Percentiles rank a stretch among this genome's conserved stretches.
Evolutionary conservation across 2,888 invertebrate species (phyloP).

Genomic region (Athalia circularis): DNA sequence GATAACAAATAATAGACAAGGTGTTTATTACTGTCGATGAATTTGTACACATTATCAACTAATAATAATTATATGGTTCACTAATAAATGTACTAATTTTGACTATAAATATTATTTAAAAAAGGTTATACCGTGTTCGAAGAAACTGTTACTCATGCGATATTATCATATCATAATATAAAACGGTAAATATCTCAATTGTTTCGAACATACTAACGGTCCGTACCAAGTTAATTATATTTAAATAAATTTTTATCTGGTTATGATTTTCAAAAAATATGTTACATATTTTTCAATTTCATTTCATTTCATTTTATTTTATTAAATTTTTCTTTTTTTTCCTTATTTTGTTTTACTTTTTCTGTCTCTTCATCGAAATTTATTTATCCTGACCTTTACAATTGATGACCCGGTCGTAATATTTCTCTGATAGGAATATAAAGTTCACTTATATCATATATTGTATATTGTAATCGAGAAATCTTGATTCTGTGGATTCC

Average conservation of each 20-base stretch:
- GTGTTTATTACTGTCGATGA: slow-evolving; percentile 44
- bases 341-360: background rate
- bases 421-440: background rate
- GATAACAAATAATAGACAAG: slow-evolving; percentile 35
- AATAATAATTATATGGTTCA: slow-evolving; percentile 29
- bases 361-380: background rate
- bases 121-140: slow-evolving; percentile 5
- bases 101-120: slow-evolving; percentile 19
- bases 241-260: slow-evolving; percentile 35
- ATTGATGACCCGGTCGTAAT: background rate
- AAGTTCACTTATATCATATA: no score
- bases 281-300: slow-evolving; percentile 33
- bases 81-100: slow-evolving; percentile 32
- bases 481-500: background rate
- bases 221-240: slow-evolving; percentile 15
- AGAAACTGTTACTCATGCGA: background rate
- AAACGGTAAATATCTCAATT: slow-evolving; percentile 24
- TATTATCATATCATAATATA: slow-evolving; percentile 15
- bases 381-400: background rate
- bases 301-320: background rate
- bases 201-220: slow-evolving; percentile 13
- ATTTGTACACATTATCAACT: slow-evolving; percentile 42
- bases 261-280: slow-evolving; percentile 42
- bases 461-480: background rate
- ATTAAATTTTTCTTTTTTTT: background rate